Conservation (phyloP, 2,797 vertebrate genomes). For the Luscinia megarhynchos region DNA sequence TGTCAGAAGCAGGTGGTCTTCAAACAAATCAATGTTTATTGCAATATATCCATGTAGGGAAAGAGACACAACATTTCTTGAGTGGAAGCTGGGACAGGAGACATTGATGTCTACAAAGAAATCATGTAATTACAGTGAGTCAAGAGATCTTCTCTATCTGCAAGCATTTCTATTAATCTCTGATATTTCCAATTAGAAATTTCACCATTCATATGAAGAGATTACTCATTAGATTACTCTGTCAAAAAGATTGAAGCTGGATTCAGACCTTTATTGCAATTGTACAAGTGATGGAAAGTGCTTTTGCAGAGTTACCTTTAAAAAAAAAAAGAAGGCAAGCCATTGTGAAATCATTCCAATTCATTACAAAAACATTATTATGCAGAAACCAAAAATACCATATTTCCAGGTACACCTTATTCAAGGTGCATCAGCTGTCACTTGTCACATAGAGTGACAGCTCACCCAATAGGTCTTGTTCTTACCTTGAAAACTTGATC, state of each 20-base stretch:
- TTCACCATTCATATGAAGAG: background rate
- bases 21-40: background rate
- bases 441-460: background rate
- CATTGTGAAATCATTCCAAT: background rate
- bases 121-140: background rate
- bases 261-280: constrained; percentile 2
- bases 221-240: constrained; percentile 13
- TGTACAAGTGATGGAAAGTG: background rate
- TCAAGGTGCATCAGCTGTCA: background rate
- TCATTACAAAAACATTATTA: background rate
- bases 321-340: background rate
- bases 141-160: background rate
- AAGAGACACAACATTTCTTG: background rate
- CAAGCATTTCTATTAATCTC: background rate
- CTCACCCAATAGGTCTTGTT: background rate
- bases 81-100: background rate
- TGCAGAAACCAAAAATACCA: background rate
- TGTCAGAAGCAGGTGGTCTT: background rate
- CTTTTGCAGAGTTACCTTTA: background rate
- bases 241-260: background rate
- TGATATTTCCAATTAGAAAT: background rate
- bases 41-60: background rate
- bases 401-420: background rate
- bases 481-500: background rate
- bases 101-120: background rate